A percentile compares a stretch with the other conserved stretches of the same genome.
These are phyloP conservation scores for Protophormia terraenovae DNA, from an alignment of 2,888 invertebrate species.

Conservation along the genomic window DNA sequence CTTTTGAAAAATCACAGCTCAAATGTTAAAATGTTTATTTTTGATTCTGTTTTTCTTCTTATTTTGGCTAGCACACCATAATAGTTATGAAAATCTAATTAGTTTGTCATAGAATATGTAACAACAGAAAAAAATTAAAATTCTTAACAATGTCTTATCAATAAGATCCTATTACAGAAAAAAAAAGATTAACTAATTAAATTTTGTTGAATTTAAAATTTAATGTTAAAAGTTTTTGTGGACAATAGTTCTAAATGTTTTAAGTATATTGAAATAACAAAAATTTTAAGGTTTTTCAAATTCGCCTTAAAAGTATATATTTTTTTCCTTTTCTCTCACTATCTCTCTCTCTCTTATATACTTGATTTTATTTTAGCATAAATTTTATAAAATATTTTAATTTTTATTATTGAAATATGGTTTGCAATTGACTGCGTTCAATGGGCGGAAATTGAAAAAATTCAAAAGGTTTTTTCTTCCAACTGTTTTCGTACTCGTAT, in stretches of 20 bases:
- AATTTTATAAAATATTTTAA: slow-evolving; percentile 65
- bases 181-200: no score
- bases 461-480: slow-evolving; percentile 50
- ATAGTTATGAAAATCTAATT: not conserved
- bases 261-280: not conserved
- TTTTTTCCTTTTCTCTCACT: no score
- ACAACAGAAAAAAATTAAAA: not conserved
- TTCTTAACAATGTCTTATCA: no score
- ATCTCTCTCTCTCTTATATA: not conserved
- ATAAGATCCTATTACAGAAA: no score
- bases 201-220: no score
- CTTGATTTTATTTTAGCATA: slow-evolving; percentile 48
- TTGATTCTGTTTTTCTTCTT: not conserved
- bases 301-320: not conserved
- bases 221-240: no score
- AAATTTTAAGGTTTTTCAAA: not conserved
- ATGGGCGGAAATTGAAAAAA: slow-evolving; percentile 65
- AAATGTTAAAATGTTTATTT: slow-evolving; percentile 24
- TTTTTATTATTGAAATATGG: slow-evolving; percentile 68
- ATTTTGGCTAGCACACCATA: not conserved
- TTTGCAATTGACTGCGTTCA: slow-evolving; percentile 68
- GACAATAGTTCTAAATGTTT: no score
- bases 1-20: slow-evolving; percentile 8
- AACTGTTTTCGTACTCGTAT: slow-evolving; percentile 10
- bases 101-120: not conserved